These are phyloP conservation scores for Habrosyne pyritoides DNA, from an alignment of 2,888 invertebrate genomes.

Conservation along the genomic window DNA sequence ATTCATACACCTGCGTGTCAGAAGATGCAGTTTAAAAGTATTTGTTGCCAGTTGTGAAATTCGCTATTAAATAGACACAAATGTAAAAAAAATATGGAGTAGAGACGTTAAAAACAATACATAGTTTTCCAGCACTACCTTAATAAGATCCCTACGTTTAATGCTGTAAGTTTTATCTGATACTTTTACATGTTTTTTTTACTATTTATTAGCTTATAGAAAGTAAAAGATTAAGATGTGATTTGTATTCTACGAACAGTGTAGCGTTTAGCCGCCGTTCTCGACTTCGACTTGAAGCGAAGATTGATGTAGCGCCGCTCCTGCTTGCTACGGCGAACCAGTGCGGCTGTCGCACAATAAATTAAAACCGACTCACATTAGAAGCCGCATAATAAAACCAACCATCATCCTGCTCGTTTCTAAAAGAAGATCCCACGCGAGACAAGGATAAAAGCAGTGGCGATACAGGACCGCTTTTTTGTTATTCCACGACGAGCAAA, in stretches of 20 bases:
- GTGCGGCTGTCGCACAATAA: conserved; percentile 79
- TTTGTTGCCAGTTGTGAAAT: conserved; percentile 16
- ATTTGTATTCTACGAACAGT: conserved; percentile 52
- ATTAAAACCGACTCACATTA: conserved; percentile 78
- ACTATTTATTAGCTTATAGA: conserved; percentile 6
- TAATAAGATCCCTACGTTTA: too few relatives aligned
- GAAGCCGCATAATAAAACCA: conserved; percentile 66
- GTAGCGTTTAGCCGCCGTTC: conserved; percentile 53
- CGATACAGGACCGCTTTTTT: conserved; percentile 73
- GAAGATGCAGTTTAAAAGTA: conserved; percentile 13
- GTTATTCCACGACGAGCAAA: conserved; percentile 69
- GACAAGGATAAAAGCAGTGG: conserved; percentile 65
- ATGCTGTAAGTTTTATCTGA: too few relatives aligned
- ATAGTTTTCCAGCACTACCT: too few relatives aligned
- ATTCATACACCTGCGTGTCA: conserved; percentile 23
- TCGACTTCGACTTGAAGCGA: conserved; percentile 32
- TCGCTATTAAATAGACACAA: conserved; percentile 18
- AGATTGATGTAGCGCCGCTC: conserved; percentile 77
- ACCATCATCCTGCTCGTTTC: conserved; percentile 65
- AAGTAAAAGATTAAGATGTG: conserved; percentile 24
- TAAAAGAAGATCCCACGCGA: conserved; percentile 44
- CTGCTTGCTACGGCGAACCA: conserved; percentile 57
- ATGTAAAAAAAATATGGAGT: too few relatives aligned
- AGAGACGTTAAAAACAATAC: too few relatives aligned
- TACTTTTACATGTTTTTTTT: conserved; percentile 2